Conservation (phyloP, 2,113 vertebrate species). For the Micromys minutus region DNA sequence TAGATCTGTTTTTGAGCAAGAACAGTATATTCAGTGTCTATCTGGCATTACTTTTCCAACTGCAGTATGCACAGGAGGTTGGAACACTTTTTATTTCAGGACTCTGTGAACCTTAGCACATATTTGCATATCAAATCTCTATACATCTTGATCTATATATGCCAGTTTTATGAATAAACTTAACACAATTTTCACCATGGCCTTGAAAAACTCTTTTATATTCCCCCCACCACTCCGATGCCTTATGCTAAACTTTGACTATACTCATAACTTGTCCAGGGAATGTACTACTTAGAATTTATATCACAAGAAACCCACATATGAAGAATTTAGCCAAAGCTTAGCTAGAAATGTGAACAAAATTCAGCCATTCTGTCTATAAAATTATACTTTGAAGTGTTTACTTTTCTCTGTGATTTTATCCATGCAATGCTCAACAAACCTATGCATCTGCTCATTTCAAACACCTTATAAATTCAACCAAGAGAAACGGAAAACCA, state of each 20-base stretch:
- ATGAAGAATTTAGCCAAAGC: neutral
- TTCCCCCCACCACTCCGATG: rapidly evolving
- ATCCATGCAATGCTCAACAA: neutral
- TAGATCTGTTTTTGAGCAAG: neutral
- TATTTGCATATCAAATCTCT: neutral
- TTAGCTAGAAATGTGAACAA: neutral
- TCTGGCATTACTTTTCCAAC: neutral
- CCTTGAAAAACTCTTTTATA: neutral
- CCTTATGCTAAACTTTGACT: neutral
- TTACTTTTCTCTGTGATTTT: constrained; percentile 43
- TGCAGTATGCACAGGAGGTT: neutral
- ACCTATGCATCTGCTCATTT: neutral
- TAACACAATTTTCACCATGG: neutral
- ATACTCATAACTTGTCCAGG: too few species aligned
- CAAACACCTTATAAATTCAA: constrained; percentile 27
- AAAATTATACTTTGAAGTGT: neutral
- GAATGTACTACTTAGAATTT: neutral
- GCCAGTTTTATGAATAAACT: neutral
- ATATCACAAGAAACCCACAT: neutral
- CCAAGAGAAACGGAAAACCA: neutral
- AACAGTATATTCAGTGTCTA: neutral
- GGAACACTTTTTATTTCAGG: neutral
- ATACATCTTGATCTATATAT: neutral
- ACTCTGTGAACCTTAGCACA: neutral
- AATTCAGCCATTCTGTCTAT: neutral